Conservation (phyloP, 2,113 vertebrate species). For the Polypterus senegalus region DNA sequence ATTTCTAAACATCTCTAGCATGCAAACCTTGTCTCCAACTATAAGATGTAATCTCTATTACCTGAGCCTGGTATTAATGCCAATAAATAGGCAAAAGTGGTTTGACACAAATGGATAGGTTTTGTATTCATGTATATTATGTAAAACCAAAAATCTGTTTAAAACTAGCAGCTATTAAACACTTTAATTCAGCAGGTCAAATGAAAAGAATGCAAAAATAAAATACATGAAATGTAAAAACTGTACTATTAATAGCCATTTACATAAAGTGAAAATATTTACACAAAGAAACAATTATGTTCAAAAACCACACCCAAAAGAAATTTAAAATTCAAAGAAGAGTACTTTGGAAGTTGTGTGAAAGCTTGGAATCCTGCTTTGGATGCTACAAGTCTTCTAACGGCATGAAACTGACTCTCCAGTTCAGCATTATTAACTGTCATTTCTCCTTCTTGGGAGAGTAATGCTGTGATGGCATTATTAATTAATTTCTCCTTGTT, state of each 20-base stretch:
- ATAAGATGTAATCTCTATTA: no score
- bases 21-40: no score
- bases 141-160: neutral
- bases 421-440: conserved; percentile 75
- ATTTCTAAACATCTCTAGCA: no score
- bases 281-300: neutral
- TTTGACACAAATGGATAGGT: no score
- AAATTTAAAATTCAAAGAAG: neutral
- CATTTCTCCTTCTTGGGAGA: conserved; percentile 80
- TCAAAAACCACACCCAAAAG: neutral
- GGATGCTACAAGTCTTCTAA: conserved; percentile 86
- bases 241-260: neutral
- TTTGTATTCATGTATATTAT: no score
- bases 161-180: conserved; percentile 1
- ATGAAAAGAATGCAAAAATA: conserved; percentile 6
- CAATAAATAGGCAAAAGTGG: no score
- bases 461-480: conserved; percentile 84
- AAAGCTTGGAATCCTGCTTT: conserved; percentile 97
- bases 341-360: conserved; percentile 93
- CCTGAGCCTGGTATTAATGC: no score
- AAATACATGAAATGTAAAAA: neutral
- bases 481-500: conserved; percentile 98
- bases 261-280: neutral
- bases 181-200: conserved; percentile 3
- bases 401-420: conserved; percentile 94